Evolutionary conservation across 2,888 invertebrate genomes (phyloP).

Genomic region (Drosophila kambysellisi): DNA sequence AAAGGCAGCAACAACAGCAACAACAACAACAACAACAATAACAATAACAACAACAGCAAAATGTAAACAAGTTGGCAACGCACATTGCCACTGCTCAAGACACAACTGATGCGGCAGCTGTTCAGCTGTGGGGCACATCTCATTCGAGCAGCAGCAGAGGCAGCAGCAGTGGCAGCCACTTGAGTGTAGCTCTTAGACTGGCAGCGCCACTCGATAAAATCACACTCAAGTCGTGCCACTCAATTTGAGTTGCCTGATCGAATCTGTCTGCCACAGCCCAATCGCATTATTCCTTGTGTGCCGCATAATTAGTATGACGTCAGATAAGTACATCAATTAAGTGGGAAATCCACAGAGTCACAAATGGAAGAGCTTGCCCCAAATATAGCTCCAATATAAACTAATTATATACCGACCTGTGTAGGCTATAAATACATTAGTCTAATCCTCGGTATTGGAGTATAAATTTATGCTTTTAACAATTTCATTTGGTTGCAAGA

Average conservation of each 20-base stretch:
- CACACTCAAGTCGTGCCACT: conserved; percentile 68
- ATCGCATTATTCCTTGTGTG: conserved; percentile 36
- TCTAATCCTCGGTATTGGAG: neutral
- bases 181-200: conserved; percentile 41
- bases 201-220: conserved; percentile 24
- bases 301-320: conserved; percentile 65
- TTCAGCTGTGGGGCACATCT: conserved; percentile 59
- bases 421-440: neutral
- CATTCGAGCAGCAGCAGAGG: conserved; percentile 52
- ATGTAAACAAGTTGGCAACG: conserved; percentile 62
- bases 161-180: conserved; percentile 40
- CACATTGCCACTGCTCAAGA: conserved; percentile 33
- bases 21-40: conserved; percentile 15
- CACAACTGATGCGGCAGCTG: conserved; percentile 54
- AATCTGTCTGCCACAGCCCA: conserved; percentile 37
- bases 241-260: conserved; percentile 55
- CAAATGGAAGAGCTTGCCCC: conserved; percentile 5
- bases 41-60: conserved; percentile 31
- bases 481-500: neutral
- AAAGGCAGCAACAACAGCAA: conserved; percentile 25
- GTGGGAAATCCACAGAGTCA: neutral
- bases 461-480: neutral
- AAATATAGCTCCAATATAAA: neutral
- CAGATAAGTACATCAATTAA: conserved; percentile 44
- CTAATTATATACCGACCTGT: neutral